Conservation (phyloP, 2,113 vertebrate species). For the Psilopsiagon aymara region DNA sequence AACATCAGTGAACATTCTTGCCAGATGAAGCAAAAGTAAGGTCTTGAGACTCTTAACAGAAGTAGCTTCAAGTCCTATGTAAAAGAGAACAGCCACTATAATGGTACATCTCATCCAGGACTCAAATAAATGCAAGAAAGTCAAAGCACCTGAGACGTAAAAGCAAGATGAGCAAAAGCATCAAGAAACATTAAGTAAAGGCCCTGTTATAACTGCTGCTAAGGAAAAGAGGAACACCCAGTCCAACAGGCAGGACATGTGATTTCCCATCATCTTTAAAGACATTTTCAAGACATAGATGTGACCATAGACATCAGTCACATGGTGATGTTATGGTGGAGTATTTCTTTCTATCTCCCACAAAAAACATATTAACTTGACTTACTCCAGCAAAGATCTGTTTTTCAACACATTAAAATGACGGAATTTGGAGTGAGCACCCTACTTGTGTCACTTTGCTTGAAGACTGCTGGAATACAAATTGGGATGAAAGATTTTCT, state of each 20-base stretch:
- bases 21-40: background rate
- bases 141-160: background rate
- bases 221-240: background rate
- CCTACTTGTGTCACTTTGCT: background rate
- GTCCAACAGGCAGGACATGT: background rate
- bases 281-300: background rate
- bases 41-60: background rate
- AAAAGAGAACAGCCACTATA: background rate
- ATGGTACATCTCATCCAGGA: background rate
- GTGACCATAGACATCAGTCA: background rate
- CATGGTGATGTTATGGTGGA: background rate
- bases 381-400: background rate
- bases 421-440: background rate
- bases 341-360: background rate
- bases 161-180: slow-evolving; percentile 28
- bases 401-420: background rate
- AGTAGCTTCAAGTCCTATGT: background rate
- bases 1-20: background rate
- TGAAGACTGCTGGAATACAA: slow-evolving; percentile 18
- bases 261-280: background rate
- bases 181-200: background rate
- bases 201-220: background rate
- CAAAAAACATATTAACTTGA: background rate
- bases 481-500: background rate
- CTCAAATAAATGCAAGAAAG: background rate